These are phyloP conservation scores for Eulithis testata DNA, from an alignment of 2,888 invertebrate species.

Conservation along the genomic window DNA sequence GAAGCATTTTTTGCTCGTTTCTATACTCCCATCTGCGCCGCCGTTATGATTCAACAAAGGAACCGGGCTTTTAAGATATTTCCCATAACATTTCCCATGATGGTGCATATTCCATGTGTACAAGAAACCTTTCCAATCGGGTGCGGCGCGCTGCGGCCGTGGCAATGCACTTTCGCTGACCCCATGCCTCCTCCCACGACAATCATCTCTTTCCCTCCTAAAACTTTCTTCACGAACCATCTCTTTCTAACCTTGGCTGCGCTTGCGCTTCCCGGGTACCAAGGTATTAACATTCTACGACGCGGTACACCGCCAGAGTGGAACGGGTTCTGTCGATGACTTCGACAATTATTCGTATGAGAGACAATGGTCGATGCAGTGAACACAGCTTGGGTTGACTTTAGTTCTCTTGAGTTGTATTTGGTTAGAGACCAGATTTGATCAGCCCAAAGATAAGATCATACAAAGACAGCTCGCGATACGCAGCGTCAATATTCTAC, in stretches of 20 bases:
- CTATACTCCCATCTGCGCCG: conserved; percentile 25
- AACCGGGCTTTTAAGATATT: conserved; percentile 44
- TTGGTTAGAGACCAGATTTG: conserved; percentile 38
- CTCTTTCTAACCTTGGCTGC: conserved; percentile 70
- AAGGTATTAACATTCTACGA: conserved; percentile 82
- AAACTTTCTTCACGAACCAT: conserved; percentile 63
- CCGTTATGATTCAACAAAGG: conserved; percentile 41
- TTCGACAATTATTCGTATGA: conserved; percentile 77
- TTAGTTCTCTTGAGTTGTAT: conserved; percentile 38
- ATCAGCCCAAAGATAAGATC: conserved; percentile 27
- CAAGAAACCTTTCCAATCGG: conserved; percentile 79
- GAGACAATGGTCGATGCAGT: conserved; percentile 75
- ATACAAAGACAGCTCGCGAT: not conserved
- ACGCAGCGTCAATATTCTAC: not conserved
- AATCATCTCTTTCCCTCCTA: conserved; percentile 68
- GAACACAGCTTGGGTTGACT: conserved; percentile 51
- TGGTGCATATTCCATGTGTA: conserved; percentile 66
- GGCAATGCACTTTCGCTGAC: conserved; percentile 85
- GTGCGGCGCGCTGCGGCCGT: conserved; percentile 75
- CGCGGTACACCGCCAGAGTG: conserved; percentile 79
- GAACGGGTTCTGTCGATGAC: conserved; percentile 83
- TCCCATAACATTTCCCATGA: conserved; percentile 66
- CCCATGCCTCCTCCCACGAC: conserved; percentile 79
- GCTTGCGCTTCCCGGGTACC: conserved; percentile 78
- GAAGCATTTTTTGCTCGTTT: conserved; percentile 23